Percentiles rank a stretch among this genome's conserved stretches.
Conservation (phyloP, 2,113 vertebrate species). For the Probosciger aterrimus region DNA sequence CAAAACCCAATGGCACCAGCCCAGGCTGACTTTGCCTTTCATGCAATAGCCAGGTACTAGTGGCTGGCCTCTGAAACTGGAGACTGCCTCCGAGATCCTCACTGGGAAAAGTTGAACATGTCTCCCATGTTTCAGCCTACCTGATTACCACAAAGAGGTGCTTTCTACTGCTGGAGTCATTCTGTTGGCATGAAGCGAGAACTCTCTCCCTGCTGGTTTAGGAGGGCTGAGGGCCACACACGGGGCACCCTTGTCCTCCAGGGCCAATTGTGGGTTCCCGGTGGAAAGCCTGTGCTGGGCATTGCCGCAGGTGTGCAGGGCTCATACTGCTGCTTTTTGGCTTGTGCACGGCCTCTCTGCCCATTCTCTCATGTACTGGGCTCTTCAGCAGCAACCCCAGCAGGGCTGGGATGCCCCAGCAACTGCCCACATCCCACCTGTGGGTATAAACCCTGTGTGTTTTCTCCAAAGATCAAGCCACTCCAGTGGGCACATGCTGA, state of each 20-base stretch:
- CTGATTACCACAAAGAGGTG: not conserved
- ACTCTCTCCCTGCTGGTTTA: not conserved
- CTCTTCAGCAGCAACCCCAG: too few relatives aligned
- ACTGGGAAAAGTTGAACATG: accelerated
- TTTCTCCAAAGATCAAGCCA: not conserved
- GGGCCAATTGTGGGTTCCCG: accelerated
- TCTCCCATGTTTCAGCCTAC: not conserved
- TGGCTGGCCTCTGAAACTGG: not conserved
- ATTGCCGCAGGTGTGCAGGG: accelerated
- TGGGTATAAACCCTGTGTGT: accelerated
- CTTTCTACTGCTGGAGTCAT: not conserved
- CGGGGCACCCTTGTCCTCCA: accelerated
- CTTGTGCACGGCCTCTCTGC: not conserved
- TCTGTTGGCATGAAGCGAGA: not conserved
- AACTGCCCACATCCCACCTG: accelerated
- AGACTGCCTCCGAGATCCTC: not conserved
- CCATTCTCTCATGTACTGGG: accelerated
- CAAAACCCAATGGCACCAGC: not conserved
- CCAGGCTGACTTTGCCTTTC: not conserved
- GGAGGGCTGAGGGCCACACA: not conserved
- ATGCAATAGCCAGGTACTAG: too few relatives aligned
- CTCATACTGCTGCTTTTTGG: not conserved
- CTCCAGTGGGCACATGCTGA: not conserved
- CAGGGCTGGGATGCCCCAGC: not conserved
- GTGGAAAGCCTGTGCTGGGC: not conserved